phyloP scores from a whole-genome alignment of 2,888 invertebrate species.

The Chouioia cunea region DNA sequence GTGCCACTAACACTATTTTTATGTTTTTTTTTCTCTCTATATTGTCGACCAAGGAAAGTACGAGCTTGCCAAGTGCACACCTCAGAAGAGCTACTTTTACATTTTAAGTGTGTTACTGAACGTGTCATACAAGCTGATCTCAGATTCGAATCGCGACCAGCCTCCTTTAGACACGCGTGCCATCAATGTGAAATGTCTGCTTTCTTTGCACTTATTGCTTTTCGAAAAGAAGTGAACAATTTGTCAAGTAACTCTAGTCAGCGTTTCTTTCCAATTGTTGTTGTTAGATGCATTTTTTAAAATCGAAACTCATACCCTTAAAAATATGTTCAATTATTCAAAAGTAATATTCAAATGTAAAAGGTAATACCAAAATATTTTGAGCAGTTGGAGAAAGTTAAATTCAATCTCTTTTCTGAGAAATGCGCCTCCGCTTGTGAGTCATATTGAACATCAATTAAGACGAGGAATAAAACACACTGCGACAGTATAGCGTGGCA shows the following conservation, averaged over 20 bases:
- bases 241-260: neutral
- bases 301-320: too few species aligned
- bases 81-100: slow-evolving; percentile 43
- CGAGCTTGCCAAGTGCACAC: slow-evolving; percentile 16
- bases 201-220: neutral
- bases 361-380: too few species aligned
- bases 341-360: too few species aligned
- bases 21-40: neutral
- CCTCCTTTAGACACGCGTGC: slow-evolving; percentile 9
- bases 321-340: too few species aligned
- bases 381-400: too few species aligned
- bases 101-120: slow-evolving; percentile 47
- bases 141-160: slow-evolving; percentile 53
- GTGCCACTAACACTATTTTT: slow-evolving; percentile 34
- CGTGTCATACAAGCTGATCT: slow-evolving; percentile 52
- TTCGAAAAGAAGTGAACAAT: neutral
- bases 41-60: neutral
- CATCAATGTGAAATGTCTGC: neutral
- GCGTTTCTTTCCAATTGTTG: too few species aligned
- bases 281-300: too few species aligned
- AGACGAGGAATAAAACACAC: too few species aligned
- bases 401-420: too few species aligned
- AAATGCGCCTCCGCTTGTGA: too few species aligned
- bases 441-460: too few species aligned
- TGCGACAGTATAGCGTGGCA: too few species aligned